A percentile compares a stretch with the other conserved stretches of the same genome.
phyloP scores from a whole-genome alignment of 2,797 vertebrate genomes.

The Gymnothorax javanicus region DNA sequence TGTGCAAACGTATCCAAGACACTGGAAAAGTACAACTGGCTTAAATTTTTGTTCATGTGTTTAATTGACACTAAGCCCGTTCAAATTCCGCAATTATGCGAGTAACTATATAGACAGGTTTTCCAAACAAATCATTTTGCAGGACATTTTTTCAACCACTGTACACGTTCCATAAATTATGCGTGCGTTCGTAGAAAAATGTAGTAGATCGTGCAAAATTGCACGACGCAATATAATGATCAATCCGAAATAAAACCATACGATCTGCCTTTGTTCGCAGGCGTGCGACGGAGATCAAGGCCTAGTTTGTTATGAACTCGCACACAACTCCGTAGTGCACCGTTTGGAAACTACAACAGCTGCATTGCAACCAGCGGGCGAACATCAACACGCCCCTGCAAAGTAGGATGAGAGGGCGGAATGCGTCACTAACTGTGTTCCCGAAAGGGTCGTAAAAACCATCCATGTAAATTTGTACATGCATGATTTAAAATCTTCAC shows the following conservation, averaged over 20 bases:
- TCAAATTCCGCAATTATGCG: background rate
- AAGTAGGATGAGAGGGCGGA: background rate
- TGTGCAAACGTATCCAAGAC: no score
- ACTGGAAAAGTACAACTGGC: background rate
- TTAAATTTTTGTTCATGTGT: background rate
- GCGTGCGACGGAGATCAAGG: background rate
- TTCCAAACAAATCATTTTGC: background rate
- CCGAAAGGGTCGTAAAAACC: background rate
- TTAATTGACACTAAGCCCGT: background rate
- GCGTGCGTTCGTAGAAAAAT: background rate
- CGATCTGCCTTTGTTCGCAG: background rate
- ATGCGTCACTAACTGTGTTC: background rate
- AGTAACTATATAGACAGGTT: background rate
- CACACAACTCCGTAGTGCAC: background rate
- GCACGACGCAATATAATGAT: background rate
- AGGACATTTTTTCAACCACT: background rate
- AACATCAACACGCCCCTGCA: background rate
- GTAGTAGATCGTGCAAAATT: background rate
- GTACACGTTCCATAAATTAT: background rate
- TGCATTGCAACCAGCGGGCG: background rate
- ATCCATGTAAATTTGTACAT: background rate
- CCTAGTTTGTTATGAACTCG: background rate
- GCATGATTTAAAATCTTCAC: background rate
- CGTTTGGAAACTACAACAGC: background rate
- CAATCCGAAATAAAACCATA: background rate